Base-by-base conservation (phyloP, 1,140 invertebrate genomes). In the Drosophila malerkotliana region DNA sequence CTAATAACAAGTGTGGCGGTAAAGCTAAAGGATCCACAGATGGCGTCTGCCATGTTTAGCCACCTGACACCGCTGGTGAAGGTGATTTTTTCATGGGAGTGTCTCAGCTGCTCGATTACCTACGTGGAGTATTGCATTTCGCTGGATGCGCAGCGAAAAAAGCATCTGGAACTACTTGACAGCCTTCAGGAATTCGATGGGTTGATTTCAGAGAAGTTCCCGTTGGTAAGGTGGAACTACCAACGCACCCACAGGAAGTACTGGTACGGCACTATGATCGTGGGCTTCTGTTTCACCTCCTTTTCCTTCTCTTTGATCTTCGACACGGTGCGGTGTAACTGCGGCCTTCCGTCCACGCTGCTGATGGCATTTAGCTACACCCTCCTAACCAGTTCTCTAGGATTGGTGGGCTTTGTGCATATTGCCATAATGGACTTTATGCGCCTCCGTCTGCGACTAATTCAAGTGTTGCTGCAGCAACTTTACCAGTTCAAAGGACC, bases 391-490 rank as follows among this genome's bases (percentile, higher is more conserved):
- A 53, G 55, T 39, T 75, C 68, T 2, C 37, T 83, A 21, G 81
- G 73, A n/a, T 15, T 71, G 6, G 24, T 78, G 26, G 68, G 73
- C 2, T 89, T 91, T 37, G 47, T 90, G 3, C 73, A 91, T 51
- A 60, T 89, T 6, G 89, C 9, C 0, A 62, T 80, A 1, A 89
- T 91, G 76, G 89, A 91, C 45, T 80, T 83, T 49, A 14, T 89
- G 26, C 81, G 89, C 0, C 18, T 91, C 15, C 89, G 89, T 5
- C 72, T 67, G 58, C 81, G 89, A 2, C 44, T 91, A 0, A 52
- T 87, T 9, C 72, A 72, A 30, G 71, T 75, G 41, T 34, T 91
- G 6, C 47, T 89, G 15, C 39, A 59, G 4, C 76, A 89, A 34
- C n/a, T 58, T 1, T 77, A 76, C 18, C 8, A 32, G 10, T 24